A percentile compares a stretch with the other conserved stretches of the same genome.
Conservation (phyloP, 2,797 vertebrate genomes). For the Somateria mollissima region DNA sequence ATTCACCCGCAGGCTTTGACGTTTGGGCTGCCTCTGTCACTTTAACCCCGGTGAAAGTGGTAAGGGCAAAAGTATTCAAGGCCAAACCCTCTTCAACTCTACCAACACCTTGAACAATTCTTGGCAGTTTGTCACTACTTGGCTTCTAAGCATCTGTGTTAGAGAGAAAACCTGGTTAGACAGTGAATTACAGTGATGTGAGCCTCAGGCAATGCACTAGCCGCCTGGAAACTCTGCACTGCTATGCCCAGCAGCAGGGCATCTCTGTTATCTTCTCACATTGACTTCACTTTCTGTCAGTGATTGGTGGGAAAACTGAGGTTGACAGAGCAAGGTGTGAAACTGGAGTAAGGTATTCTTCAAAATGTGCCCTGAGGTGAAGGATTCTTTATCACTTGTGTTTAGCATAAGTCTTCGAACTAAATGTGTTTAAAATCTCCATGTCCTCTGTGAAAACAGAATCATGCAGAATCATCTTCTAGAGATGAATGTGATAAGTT, state of each 20-base stretch:
- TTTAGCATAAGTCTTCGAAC: not conserved
- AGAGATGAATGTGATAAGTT: not conserved
- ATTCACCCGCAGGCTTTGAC: not conserved
- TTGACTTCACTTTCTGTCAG: not conserved
- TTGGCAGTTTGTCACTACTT: not conserved
- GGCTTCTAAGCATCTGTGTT: not conserved
- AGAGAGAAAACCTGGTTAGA: not conserved
- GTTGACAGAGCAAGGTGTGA: not conserved
- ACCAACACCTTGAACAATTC: not conserved
- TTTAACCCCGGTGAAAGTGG: accelerated
- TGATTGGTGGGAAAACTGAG: not conserved
- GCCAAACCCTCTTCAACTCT: not conserved
- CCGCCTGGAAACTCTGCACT: accelerated
- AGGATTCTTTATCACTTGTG: not conserved
- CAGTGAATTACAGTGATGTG: not conserved
- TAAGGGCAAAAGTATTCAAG: not conserved
- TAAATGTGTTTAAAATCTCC: not conserved
- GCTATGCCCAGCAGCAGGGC: not conserved
- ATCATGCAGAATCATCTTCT: not conserved
- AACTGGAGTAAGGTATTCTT: not conserved
- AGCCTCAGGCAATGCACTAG: not conserved
- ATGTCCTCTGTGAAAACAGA: not conserved
- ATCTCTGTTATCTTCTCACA: not conserved
- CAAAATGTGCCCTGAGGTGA: not conserved
- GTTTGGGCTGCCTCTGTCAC: not conserved